Evolutionary conservation across 2,113 vertebrate species (phyloP), one percentile per base, ranked within the genome.

Genomic region (Chaenogobius annularis): DNA sequence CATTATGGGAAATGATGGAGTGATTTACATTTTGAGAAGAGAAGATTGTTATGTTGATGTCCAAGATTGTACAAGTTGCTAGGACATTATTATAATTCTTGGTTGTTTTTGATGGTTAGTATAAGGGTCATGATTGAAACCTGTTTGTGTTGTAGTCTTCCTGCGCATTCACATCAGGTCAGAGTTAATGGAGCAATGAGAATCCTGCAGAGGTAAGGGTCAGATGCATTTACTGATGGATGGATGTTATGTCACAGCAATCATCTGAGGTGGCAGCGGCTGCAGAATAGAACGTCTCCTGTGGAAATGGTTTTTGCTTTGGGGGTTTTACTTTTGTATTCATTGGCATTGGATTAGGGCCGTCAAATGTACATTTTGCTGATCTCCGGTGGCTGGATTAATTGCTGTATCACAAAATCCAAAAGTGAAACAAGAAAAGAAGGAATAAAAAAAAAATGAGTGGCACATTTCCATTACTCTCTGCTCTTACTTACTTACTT

Each of bases 91-190:
- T 11, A 6, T 40, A 40, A n/a, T 62, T 40, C 12, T 20, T 40
- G 15, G 23, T 3, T 31, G 3, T 7, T 61, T 61, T 35, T 15
- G 7, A 17, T 11, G 13, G 23, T 26, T 61, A 7, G 55, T 61
- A 56, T 26, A 23, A 56, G 20, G 35, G 31, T 8, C 4, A 6
- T 35, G 23, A 17, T 61, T 12, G 6, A 35, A 61, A 35, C 14
- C 17, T 10, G 59, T 35, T 15, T 61, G 58, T 61, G 26, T 61
- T 61, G 7, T 17, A 31, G 26, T 35, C 58, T 35, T 61, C 50
- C 50, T 63, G 19, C 43, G 61, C 61, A 40, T 37, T n/a, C 40
- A 63, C 75, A 17, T 19, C 31, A 75, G 68, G 79, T 85, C 77
- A 75, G 75, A 40, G 48, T 54, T 79, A 83, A 78, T 68, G 73